Evolutionary conservation across 2,888 invertebrate species (phyloP).

Genomic region (Stenotaenia linearis): DNA sequence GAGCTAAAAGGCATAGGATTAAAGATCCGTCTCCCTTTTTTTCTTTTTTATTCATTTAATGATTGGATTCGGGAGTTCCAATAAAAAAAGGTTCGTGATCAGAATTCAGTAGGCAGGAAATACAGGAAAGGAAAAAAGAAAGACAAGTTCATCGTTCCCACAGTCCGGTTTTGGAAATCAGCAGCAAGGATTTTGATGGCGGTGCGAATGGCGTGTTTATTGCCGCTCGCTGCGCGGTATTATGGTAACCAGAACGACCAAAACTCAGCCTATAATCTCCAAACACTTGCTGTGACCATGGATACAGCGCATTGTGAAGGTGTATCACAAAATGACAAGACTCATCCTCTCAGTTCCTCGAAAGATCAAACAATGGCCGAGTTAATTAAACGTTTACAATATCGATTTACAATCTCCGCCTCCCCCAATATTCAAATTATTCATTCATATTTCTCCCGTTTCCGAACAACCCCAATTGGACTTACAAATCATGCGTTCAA

Average conservation of each 20-base stretch:
- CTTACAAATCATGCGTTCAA: neutral
- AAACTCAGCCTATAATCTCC: neutral
- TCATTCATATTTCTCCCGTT: neutral
- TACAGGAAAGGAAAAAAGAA: neutral
- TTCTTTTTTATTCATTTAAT: slow-evolving; percentile 9
- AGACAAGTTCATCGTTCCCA: neutral
- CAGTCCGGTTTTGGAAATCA: neutral
- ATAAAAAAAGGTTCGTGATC: neutral
- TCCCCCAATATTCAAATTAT: neutral
- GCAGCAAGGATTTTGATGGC: neutral
- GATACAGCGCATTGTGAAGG: neutral
- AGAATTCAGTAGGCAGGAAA: neutral
- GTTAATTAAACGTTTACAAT: neutral
- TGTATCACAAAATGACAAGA: neutral
- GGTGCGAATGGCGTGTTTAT: neutral
- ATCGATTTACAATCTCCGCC: neutral
- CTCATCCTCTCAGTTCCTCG: neutral
- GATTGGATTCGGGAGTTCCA: neutral
- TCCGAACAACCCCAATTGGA: neutral
- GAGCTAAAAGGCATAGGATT: neutral
- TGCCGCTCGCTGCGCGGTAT: neutral
- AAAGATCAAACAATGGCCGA: neutral
- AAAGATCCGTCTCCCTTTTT: neutral
- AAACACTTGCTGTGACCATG: neutral
- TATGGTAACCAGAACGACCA: neutral